Evolutionary conservation across 2,888 invertebrate genomes (phyloP).

Genomic region (Merodon equestris): DNA sequence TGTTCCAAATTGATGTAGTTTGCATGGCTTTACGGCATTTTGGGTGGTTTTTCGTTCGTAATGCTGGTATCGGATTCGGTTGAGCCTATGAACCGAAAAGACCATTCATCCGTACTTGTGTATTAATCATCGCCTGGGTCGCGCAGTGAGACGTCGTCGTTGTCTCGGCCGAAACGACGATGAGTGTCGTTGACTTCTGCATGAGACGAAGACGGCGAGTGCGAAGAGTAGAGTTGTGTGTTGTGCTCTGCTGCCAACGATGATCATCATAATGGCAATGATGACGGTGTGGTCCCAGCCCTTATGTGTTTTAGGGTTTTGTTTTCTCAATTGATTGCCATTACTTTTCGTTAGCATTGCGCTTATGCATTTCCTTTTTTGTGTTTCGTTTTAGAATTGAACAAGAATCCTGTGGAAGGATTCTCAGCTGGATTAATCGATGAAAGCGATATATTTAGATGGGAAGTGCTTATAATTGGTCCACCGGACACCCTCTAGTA

Average conservation of each 20-base stretch:
- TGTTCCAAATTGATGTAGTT: background rate
- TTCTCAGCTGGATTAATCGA: conserved; percentile 99
- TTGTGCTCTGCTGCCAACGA: conserved; percentile 9
- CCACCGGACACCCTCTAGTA: conserved; percentile 99
- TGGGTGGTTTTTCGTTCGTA: background rate
- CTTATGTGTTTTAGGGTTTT: conserved; percentile 34
- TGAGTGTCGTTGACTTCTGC: conserved; percentile 64
- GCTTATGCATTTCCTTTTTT: conserved; percentile 47
- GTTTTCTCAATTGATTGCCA: conserved; percentile 15
- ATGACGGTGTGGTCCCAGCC: conserved; percentile 19
- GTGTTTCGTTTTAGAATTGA: conserved; percentile 88
- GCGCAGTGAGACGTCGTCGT: conserved; percentile 29
- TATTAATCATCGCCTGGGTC: conserved; percentile 46
- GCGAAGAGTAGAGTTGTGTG: conserved; percentile 33
- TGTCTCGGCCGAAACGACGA: conserved; percentile 41
- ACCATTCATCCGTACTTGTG: conserved; percentile 5
- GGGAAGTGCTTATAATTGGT: conserved; percentile 99
- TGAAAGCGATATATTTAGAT: conserved; percentile 99
- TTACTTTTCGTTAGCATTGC: conserved; percentile 30
- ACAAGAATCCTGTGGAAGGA: conserved; percentile 99
- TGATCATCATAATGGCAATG: too few relatives aligned
- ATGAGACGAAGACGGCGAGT: conserved; percentile 7
- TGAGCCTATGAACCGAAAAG: background rate
- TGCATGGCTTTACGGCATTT: background rate
- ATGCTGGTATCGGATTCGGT: background rate